Evolutionary conservation across 2,113 vertebrate species (phyloP), one percentile per base, ranked within the genome.

Genomic region (Chlorodrepanis virens): DNA sequence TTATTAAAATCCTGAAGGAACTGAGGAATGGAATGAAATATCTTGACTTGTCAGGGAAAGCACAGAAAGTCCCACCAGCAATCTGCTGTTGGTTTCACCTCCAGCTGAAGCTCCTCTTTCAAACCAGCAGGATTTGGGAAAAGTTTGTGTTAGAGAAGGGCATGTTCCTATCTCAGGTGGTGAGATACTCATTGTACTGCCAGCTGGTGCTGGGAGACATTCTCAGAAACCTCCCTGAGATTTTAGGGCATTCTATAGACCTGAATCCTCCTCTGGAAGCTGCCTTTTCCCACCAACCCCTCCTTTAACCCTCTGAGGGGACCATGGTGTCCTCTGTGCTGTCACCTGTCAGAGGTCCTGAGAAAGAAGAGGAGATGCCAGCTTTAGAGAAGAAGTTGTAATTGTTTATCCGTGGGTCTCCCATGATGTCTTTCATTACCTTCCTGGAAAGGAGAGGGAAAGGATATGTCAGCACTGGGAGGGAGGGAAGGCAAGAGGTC

Each of bases 301-400:
- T 61, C 7, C 21, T 67, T 39, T 8, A 53, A 21, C 44, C 3
- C 2, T 47, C 12, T 28, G 52, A 63, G 44, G 16, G 52, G 45
- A 31, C 17, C 12, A 9, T 2, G 70, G 79, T 11, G 52, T 49
- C 20, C 52, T 31, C 31, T 1, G 1, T 24, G 14, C 37, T 70
- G 13, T 96, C 86, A 98, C 98, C 98, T 97, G 96, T 67, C 78
- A 98, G 84, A 74, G 96, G 92, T 91, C 96, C 96, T 4, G 92
- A 97, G 94, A 96, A 97, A 28, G 95, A 95, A 17, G 96, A 96
- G 56, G 97, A 98, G 68, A 65, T 33, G 39, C 97, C 97, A 1
- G 2, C 24, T 79, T 87, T 83, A 1, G 95, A 94, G 53, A 97
- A 90, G 69, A 84, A 81, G 70, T 93, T 22, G 91, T 98, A 98